Percentiles rank a stretch among this genome's conserved stretches.
These are phyloP conservation scores for Xanthia togata DNA, from an alignment of 2,888 invertebrate species.

Conservation along the genomic window DNA sequence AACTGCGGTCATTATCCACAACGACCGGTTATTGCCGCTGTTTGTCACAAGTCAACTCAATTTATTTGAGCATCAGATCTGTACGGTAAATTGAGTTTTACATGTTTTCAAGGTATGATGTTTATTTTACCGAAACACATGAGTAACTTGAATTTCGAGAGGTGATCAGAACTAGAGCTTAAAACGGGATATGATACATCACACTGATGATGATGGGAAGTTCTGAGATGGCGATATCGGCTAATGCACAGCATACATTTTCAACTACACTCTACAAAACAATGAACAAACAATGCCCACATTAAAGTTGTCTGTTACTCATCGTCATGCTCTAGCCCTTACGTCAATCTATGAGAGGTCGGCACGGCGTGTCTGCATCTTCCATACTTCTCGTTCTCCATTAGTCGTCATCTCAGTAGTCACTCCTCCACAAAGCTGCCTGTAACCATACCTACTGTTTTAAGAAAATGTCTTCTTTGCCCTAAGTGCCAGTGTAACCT, in stretches of 20 bases:
- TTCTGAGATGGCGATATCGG: neutral
- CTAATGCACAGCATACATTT: neutral
- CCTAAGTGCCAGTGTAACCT: neutral
- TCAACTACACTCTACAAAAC: neutral
- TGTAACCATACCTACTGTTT: neutral
- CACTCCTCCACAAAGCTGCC: neutral
- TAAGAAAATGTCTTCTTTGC: neutral
- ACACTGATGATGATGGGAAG: neutral
- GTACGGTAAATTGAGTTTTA: slow-evolving; percentile 16
- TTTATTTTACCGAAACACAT: slow-evolving; percentile 19
- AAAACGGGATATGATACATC: neutral
- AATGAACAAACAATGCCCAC: neutral
- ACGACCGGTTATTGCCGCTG: slow-evolving; percentile 37
- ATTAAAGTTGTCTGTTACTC: neutral
- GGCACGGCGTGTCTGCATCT: neutral
- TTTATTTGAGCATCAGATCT: slow-evolving; percentile 27
- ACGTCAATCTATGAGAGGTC: neutral
- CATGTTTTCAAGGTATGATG: slow-evolving; percentile 1
- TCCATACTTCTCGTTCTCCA: neutral
- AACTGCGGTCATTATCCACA: slow-evolving; percentile 46
- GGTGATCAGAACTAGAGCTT: neutral
- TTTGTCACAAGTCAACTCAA: slow-evolving; percentile 40
- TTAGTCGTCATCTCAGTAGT: no score
- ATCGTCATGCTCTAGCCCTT: neutral
- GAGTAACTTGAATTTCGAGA: neutral